Evolutionary conservation across 1,140 invertebrate species (phyloP).

Genomic region (Platyscapa corneri): DNA sequence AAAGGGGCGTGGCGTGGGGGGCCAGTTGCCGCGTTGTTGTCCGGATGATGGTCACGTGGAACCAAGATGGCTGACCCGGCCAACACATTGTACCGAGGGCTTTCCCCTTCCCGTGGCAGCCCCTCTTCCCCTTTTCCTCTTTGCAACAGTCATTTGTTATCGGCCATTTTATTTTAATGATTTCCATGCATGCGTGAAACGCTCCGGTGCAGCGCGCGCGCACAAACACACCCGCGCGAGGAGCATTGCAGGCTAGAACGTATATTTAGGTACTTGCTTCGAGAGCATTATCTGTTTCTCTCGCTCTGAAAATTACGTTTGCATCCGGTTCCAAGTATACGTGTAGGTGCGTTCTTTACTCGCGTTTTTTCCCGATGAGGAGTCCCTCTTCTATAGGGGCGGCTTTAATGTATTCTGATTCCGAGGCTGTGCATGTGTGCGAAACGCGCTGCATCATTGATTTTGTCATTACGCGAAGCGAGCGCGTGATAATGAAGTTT

Average conservation of each 20-base stretch:
- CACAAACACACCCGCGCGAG: slow-evolving; percentile 53
- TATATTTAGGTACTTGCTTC: slow-evolving; percentile 57
- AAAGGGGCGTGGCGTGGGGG: slow-evolving; percentile 74
- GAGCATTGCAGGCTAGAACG: slow-evolving; percentile 54
- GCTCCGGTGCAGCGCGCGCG: slow-evolving; percentile 68
- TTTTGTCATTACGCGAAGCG: slow-evolving; percentile 31
- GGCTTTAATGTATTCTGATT: slow-evolving; percentile 41
- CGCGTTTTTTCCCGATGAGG: not conserved
- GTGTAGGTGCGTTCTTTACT: not conserved
- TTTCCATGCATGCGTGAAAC: slow-evolving; percentile 75
- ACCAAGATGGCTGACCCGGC: slow-evolving; percentile 70
- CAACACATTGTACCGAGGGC: slow-evolving; percentile 18
- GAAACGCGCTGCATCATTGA: slow-evolving; percentile 28
- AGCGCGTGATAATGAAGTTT: slow-evolving; percentile 26
- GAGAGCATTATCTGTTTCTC: slow-evolving; percentile 42
- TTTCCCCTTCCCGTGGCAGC: not conserved
- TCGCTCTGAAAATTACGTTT: slow-evolving; percentile 42
- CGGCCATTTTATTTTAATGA: slow-evolving; percentile 76
- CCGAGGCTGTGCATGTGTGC: too few species aligned
- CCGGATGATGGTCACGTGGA: slow-evolving; percentile 76
- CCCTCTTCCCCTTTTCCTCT: slow-evolving; percentile 58
- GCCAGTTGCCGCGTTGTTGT: slow-evolving; percentile 67
- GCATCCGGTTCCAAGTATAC: not conserved
- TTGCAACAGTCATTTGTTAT: slow-evolving; percentile 75
- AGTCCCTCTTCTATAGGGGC: slow-evolving; percentile 16